A percentile compares a stretch with the other conserved stretches of the same genome.
These are phyloP conservation scores for Lethenteron reissneri DNA, from an alignment of 2,113 vertebrate species.

Conservation along the genomic window DNA sequence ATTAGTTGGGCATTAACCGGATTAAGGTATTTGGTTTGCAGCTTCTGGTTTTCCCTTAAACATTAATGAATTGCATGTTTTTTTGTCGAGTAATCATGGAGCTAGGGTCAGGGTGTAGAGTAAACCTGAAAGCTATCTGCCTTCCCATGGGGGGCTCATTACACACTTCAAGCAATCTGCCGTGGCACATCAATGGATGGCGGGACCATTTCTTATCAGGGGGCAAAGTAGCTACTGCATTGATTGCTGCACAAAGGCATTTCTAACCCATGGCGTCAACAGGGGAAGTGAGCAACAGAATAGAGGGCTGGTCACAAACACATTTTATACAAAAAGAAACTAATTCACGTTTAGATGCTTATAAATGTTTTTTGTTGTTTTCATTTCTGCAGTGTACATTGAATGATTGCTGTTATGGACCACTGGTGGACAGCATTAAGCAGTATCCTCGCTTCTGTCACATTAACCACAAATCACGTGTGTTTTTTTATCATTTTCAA, in stretches of 20 bases:
- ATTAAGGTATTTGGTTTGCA: slow-evolving; percentile 2
- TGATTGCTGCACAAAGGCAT: slow-evolving; percentile 5
- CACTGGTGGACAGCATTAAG: slow-evolving; percentile 99
- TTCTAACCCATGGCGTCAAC: not conserved
- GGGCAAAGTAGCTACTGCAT: slow-evolving; percentile 4
- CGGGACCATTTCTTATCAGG: not conserved
- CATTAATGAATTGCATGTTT: slow-evolving; percentile 4
- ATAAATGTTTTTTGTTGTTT: slow-evolving; percentile 13
- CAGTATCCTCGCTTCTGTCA: slow-evolving; percentile 67
- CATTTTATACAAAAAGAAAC: not conserved
- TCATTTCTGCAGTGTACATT: slow-evolving; percentile 61
- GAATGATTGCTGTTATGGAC: slow-evolving; percentile 99
- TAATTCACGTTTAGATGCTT: slow-evolving; percentile 8
- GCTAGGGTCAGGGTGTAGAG: too few relatives aligned
- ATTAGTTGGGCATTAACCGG: not conserved
- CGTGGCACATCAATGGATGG: not conserved
- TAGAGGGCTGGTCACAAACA: too few relatives aligned
- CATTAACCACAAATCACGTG: too few relatives aligned
- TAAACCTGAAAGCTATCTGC: too few relatives aligned
- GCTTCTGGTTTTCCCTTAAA: not conserved
- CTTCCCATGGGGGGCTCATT: not conserved
- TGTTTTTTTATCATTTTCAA: too few relatives aligned
- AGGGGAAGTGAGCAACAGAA: too few relatives aligned
- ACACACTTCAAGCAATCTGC: not conserved
- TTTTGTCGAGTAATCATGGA: not conserved